Conservation (phyloP, 53 echinoderm and acorn worm genomes). For the Zoroaster sp. region DNA sequence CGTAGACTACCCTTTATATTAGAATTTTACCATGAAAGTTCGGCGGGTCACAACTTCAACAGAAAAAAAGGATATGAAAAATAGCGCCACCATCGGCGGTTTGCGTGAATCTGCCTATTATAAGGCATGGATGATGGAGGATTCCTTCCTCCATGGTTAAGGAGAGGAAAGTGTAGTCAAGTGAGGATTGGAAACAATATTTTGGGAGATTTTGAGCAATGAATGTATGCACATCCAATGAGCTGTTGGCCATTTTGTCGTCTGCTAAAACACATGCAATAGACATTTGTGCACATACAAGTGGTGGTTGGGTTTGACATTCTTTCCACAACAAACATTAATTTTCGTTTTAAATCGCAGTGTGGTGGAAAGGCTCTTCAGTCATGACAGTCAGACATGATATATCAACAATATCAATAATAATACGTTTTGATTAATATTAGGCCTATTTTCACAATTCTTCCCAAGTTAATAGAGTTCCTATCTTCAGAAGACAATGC, state of each 20-base stretch:
- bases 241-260: not conserved
- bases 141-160: too few species aligned
- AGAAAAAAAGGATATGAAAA: too few species aligned
- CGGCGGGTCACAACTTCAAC: too few species aligned
- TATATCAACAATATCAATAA: not conserved
- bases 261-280: too few species aligned
- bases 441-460: not conserved
- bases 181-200: not conserved
- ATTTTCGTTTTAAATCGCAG: not conserved
- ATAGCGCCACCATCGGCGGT: too few species aligned
- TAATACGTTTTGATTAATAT: not conserved
- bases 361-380: not conserved
- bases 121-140: too few species aligned
- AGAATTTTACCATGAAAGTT: too few species aligned
- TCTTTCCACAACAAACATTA: not conserved
- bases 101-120: too few species aligned
- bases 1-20: too few species aligned
- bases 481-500: not conserved
- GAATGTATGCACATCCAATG: not conserved
- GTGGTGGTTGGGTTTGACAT: not conserved
- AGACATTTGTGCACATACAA: too few species aligned
- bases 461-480: slow-evolving; percentile 9
- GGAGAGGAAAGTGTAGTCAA: too few species aligned
- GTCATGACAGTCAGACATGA: not conserved
- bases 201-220: not conserved